Evolutionary conservation across 2,113 vertebrate genomes (phyloP), one percentile per base, ranked within the genome.

Genomic region (Pavo muticus): DNA sequence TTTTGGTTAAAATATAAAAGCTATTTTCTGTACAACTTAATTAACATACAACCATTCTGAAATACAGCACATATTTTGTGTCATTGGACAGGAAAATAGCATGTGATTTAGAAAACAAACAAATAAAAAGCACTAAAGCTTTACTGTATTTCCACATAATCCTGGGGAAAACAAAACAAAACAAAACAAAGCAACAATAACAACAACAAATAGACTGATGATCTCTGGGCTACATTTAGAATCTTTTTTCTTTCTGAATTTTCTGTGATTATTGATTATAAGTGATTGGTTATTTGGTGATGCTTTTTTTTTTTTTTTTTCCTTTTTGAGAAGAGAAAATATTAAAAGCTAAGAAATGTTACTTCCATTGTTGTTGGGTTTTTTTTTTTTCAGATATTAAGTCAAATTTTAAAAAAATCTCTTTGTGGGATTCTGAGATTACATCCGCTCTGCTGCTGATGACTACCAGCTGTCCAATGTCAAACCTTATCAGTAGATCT

Each of bases 401-500:
- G 27, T 11, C 35, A 35, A 63, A 1, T 1, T 54, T 48, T 1
- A 24, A 64, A n/a, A 67, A 69, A 57, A 11, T 52, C 24, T 50
- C 20, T 61, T 24, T 32, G 11, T 75, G 50, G 10, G 20, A 83
- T 63, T 87, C 3, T 7, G 45, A 81, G 29, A 77, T 42, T 71
- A 13, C 4, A 10, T 71, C 50, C 71, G 19, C 19, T 89, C 29
- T 81, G 47, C 23, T 39, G 74, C 35, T 91, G 61, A 69, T 72
- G 57, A 82, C 39, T 89, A 57, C 70, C 87, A 91, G 91, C 52
- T 95, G 74, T 89, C 74, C 47, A 87, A 4, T 30, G 13, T 65
- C 65, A 72, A 86, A 91, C 42, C 52, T 72, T 60, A 82, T 68
- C 18, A 89, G 2, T 14, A 82, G 35, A 32, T 82, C 47, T 91